These are phyloP conservation scores for Siniperca chuatsi DNA, from an alignment of 2,113 vertebrate genomes.

Conservation along the genomic window DNA sequence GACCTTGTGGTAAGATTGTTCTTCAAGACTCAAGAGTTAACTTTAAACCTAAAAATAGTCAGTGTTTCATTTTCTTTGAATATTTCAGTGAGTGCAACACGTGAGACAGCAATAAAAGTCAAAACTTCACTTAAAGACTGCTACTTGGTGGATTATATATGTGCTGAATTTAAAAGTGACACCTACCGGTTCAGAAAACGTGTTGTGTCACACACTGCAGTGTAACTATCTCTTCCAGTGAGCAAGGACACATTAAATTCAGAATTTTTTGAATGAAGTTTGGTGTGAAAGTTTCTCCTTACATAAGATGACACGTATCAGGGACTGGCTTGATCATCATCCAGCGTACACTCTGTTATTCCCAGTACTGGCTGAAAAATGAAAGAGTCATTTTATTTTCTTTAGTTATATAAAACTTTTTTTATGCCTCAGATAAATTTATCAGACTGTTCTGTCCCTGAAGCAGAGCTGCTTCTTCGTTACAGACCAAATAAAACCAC, in stretches of 20 bases:
- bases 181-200: not conserved
- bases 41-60: not conserved
- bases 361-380: not conserved
- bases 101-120: not conserved
- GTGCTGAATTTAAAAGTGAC: not conserved
- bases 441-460: not conserved
- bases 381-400: constrained; percentile 9
- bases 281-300: constrained; percentile 3
- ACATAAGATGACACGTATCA: constrained; percentile 23
- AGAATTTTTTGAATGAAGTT: not conserved
- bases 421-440: not conserved
- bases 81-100: too few species aligned
- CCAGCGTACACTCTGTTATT: not conserved
- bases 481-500: constrained; percentile 27
- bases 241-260: not conserved
- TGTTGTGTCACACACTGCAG: not conserved
- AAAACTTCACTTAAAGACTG: not conserved
- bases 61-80: too few species aligned
- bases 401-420: constrained; percentile 35
- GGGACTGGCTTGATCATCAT: not conserved
- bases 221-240: too few species aligned
- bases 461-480: not conserved
- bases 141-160: not conserved
- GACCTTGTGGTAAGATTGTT: not conserved
- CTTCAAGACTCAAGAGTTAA: not conserved